These are phyloP conservation scores for Macrotrachela quadricornifera DNA, from an alignment of 1,140 invertebrate genomes.

Conservation along the genomic window DNA sequence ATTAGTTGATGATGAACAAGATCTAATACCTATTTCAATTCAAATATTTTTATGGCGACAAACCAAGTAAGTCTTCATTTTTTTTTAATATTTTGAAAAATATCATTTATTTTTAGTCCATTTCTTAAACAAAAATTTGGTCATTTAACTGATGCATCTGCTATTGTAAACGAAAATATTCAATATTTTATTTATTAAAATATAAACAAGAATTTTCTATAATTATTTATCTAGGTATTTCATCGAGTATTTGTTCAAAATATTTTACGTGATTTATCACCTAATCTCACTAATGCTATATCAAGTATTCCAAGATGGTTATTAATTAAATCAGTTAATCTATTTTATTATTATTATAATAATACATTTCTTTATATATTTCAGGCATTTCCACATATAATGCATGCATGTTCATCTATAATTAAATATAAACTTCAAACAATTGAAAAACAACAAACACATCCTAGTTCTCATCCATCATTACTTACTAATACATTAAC, in stretches of 20 bases:
- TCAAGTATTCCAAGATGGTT: conserved; percentile 43
- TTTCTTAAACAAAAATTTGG: conserved; percentile 10
- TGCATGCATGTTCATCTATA: conserved; percentile 54
- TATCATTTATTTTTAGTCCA: background rate
- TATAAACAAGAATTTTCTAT: background rate
- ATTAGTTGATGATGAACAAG: conserved; percentile 26
- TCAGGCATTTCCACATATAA: conserved; percentile 60
- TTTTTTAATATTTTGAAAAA: background rate
- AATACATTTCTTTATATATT: too few species aligned
- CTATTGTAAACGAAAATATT: background rate
- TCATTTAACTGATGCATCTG: conserved; percentile 1
- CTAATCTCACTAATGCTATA: conserved; percentile 70
- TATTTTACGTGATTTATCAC: conserved; percentile 76
- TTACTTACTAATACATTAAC: too few species aligned
- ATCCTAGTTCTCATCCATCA: too few species aligned
- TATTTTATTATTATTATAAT: too few species aligned
- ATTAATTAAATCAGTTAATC: conserved; percentile 18
- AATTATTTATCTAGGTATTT: conserved; percentile 44
- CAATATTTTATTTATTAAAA: background rate
- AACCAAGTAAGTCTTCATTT: conserved; percentile 44
- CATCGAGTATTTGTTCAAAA: conserved; percentile 96
- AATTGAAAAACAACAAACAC: too few species aligned
- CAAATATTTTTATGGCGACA: conserved; percentile 93
- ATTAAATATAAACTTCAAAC: background rate
- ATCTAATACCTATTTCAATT: conserved; percentile 71